Evolutionary conservation across 2,888 invertebrate species (phyloP).

Genomic region (Torymus aiolomorphi): DNA sequence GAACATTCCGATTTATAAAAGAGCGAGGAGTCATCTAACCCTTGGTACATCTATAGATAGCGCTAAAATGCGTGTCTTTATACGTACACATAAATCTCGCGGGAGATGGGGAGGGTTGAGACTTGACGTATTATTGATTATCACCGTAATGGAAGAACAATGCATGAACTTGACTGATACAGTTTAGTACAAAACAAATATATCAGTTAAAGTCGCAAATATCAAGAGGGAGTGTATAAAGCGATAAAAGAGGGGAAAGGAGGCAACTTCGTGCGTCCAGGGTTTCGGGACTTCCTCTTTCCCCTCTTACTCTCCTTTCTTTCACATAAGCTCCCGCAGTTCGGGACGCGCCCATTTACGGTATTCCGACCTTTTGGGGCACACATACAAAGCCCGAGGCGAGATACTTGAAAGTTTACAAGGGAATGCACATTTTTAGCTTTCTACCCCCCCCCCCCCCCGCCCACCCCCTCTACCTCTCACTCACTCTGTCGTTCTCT

Average conservation of each 20-base stretch:
- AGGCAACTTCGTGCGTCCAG: neutral
- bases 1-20: too few relatives aligned
- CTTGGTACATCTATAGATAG: too few relatives aligned
- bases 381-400: neutral
- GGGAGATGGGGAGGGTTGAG: too few relatives aligned
- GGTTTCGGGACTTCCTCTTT: neutral
- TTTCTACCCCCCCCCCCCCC: neutral
- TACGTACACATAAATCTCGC: too few relatives aligned
- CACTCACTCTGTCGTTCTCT: neutral
- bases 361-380: slow-evolving; percentile 13
- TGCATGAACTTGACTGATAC: neutral
- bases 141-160: slow-evolving; percentile 8
- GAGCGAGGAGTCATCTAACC: too few relatives aligned
- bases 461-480: neutral
- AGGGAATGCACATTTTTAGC: slow-evolving; percentile 37
- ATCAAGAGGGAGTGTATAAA: slow-evolving; percentile 5
- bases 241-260: too few relatives aligned
- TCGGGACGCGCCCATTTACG: neutral
- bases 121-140: neutral
- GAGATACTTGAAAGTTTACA: slow-evolving; percentile 43
- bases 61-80: too few relatives aligned
- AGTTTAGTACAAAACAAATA: slow-evolving; percentile 15
- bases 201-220: slow-evolving; percentile 15
- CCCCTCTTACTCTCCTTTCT: slow-evolving; percentile 7
- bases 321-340: slow-evolving; percentile 1